Conservation (phyloP, 2,888 invertebrate species). For the Orchesellides sinensis region DNA sequence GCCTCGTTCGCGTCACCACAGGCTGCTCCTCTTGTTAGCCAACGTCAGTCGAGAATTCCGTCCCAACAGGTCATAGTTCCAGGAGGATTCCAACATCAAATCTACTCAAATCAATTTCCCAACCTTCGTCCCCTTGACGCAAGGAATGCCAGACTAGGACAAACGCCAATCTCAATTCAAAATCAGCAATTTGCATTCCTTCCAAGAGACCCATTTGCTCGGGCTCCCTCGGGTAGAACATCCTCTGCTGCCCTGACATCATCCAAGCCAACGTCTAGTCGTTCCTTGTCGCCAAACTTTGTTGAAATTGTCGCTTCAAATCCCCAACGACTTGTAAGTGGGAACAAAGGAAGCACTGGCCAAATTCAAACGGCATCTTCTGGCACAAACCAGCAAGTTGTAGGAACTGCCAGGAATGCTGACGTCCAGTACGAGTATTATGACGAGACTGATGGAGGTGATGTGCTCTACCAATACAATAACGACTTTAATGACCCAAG, state of each 20-base stretch:
- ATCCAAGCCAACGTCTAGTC: slow-evolving; percentile 57
- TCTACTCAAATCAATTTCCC: slow-evolving; percentile 57
- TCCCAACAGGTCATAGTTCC: slow-evolving; percentile 73
- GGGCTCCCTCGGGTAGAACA: slow-evolving; percentile 23
- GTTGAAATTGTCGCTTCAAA: slow-evolving; percentile 55
- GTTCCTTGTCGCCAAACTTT: slow-evolving; percentile 76
- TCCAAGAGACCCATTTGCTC: slow-evolving; percentile 49
- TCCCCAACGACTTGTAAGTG: slow-evolving; percentile 38
- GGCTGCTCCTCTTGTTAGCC: slow-evolving; percentile 63
- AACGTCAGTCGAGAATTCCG: slow-evolving; percentile 58
- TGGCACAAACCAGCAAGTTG: neutral
- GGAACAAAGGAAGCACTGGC: slow-evolving; percentile 12
- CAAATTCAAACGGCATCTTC: slow-evolving; percentile 31
- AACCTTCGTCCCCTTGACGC: slow-evolving; percentile 14
- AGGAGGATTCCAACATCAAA: slow-evolving; percentile 70
- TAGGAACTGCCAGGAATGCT: slow-evolving; percentile 32
- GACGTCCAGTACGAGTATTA: slow-evolving; percentile 74
- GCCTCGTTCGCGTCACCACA: slow-evolving; percentile 40
- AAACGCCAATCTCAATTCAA: slow-evolving; percentile 54
- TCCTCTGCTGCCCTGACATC: slow-evolving; percentile 56
- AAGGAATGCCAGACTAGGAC: slow-evolving; percentile 26
- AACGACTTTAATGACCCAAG: slow-evolving; percentile 66
- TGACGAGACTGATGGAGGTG: slow-evolving; percentile 67
- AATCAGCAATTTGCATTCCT: slow-evolving; percentile 59
- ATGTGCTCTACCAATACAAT: slow-evolving; percentile 69